These are phyloP conservation scores for Bombyx mandarina DNA, from an alignment of 1,140 invertebrate genomes.

Conservation along the genomic window DNA sequence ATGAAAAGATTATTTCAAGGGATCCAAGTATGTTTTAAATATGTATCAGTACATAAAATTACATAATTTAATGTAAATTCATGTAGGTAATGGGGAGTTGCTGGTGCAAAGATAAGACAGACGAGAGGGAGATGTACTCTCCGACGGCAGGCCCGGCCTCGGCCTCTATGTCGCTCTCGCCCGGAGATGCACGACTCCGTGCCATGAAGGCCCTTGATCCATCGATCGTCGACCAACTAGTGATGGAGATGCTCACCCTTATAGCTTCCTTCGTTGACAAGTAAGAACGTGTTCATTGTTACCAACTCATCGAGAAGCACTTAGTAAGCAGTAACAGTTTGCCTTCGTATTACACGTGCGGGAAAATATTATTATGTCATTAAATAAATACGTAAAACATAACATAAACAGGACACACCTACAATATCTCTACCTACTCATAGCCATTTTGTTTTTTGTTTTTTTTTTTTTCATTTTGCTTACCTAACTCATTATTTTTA, in stretches of 20 bases:
- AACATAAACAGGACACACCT: too few relatives aligned
- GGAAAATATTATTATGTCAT: too few relatives aligned
- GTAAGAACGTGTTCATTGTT: slow-evolving; percentile 24
- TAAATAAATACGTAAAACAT: too few relatives aligned
- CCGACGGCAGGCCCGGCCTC: not conserved
- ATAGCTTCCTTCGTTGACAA: slow-evolving; percentile 88
- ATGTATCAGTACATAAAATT: not conserved
- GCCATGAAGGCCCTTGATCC: slow-evolving; percentile 30
- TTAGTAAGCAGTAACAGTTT: not conserved
- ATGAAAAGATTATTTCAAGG: too few relatives aligned
- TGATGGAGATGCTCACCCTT: slow-evolving; percentile 84
- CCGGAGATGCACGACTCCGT: not conserved
- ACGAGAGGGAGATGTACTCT: slow-evolving; percentile 20
- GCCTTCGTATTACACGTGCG: too few relatives aligned
- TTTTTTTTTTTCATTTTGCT: too few relatives aligned
- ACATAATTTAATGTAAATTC: not conserved
- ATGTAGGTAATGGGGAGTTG: slow-evolving; percentile 73
- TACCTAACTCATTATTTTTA: too few relatives aligned
- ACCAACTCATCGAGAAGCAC: slow-evolving; percentile 67
- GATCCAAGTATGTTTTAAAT: too few relatives aligned
- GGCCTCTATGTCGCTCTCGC: not conserved
- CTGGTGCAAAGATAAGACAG: slow-evolving; percentile 73
- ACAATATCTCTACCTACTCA: too few relatives aligned
- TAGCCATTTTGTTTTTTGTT: too few relatives aligned
- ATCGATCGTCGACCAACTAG: slow-evolving; percentile 77